These are phyloP conservation scores for Euschistus heros DNA, from an alignment of 1,140 invertebrate genomes.

Conservation along the genomic window DNA sequence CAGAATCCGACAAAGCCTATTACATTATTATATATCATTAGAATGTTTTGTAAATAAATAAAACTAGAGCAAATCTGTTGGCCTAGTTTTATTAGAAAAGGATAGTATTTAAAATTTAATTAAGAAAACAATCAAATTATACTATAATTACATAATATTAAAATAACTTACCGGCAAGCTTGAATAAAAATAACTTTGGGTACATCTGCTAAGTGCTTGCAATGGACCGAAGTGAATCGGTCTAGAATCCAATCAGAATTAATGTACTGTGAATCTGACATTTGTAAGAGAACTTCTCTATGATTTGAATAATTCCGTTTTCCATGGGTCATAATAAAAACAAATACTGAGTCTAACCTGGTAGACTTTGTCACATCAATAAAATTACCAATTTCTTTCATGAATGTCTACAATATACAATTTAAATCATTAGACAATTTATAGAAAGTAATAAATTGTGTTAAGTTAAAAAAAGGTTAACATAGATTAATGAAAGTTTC, in stretches of 20 bases:
- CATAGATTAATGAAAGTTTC: no score
- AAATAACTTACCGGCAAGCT: not conserved
- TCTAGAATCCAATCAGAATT: not conserved
- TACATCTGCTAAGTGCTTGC: not conserved
- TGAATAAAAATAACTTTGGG: constrained; percentile 5
- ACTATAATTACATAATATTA: not conserved
- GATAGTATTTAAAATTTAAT: no score
- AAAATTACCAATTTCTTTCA: not conserved
- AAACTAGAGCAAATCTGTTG: no score
- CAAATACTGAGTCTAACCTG: not conserved
- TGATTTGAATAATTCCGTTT: not conserved
- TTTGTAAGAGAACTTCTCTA: not conserved
- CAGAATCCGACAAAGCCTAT: no score
- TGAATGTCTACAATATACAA: no score
- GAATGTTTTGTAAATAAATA: no score
- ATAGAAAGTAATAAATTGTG: no score
- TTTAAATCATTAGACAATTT: no score
- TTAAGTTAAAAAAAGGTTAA: no score
- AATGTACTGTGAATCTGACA: not conserved
- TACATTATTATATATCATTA: no score
- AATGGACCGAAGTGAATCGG: not conserved
- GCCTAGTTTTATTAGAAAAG: no score
- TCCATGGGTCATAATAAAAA: not conserved
- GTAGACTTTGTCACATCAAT: not conserved
- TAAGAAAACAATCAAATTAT: no score